A percentile compares a stretch with the other conserved stretches of the same genome.
These are phyloP conservation scores for Argyrosomus japonicus DNA, from an alignment of 2,113 vertebrate genomes.

Conservation along the genomic window DNA sequence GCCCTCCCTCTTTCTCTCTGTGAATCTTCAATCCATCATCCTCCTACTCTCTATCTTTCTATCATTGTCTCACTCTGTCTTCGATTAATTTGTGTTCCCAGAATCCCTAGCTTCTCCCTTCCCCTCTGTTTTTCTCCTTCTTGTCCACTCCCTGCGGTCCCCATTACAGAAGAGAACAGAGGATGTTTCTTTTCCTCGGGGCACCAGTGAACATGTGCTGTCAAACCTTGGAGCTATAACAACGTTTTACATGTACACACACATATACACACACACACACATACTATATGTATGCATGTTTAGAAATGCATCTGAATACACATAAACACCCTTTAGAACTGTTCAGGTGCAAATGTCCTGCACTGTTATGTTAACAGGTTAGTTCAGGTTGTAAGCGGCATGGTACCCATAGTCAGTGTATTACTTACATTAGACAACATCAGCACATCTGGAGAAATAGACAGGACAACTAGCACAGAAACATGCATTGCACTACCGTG, in stretches of 20 bases:
- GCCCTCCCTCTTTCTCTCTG: background rate
- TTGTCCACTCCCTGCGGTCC: conserved; percentile 38
- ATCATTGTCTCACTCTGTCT: conserved; percentile 5
- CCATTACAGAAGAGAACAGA: conserved; percentile 56
- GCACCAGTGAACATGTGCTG: conserved; percentile 38
- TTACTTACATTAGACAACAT: too few relatives aligned
- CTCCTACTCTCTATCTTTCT: conserved; percentile 5
- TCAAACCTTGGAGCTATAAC: conserved; percentile 28
- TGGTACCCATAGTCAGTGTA: too few relatives aligned
- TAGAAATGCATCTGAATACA: conserved; percentile 14
- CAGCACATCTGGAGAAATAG: too few relatives aligned
- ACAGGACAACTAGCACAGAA: too few relatives aligned
- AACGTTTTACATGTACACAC: background rate
- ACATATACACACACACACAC: background rate
- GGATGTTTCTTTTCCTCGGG: conserved; percentile 24
- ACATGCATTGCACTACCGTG: too few relatives aligned
- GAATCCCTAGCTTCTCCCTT: conserved; percentile 19
- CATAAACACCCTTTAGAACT: background rate
- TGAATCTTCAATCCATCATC: conserved; percentile 38
- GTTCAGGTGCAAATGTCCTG: background rate
- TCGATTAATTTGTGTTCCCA: conserved; percentile 37
- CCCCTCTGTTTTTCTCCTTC: conserved; percentile 23
- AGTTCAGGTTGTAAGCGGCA: too few relatives aligned
- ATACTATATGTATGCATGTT: background rate
- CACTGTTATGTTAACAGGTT: background rate